Evolutionary conservation across 2,797 vertebrate species (phyloP), one percentile per base, ranked within the genome.

Genomic region (Zalophus californianus): DNA sequence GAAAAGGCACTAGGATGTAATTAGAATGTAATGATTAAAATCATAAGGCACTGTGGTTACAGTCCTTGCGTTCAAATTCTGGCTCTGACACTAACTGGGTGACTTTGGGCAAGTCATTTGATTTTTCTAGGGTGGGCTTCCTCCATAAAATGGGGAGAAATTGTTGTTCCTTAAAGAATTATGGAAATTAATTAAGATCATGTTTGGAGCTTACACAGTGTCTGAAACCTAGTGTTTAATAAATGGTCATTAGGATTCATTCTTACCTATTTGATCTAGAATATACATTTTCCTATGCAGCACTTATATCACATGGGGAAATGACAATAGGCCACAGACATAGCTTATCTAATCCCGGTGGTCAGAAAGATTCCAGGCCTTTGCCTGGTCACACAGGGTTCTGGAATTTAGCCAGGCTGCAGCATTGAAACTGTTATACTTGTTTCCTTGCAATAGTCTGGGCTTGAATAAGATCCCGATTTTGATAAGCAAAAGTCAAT

Each of bases 171-270:
- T 38, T 85, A 32, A 92, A 90, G 78, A 95, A 32, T 73, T 85
- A 60, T 50, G 52, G 96, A 66, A 97, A 89, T 91, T 70, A 94
- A 95, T 56, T 90, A 77, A 64, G 44, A 80, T 88, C 25, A 58
- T 70, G 58, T 77, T 78, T 72, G 27, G n/a, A 83, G 80, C 41
- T 83, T 89, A 94, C 18, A 94, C n/a, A 77, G 12, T 48, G 23
- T 70, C 86, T 89, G 35, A 52, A 38, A 77, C 27, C 62, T 73
- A 68, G 14, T 82, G 21, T 84, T 95, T 54, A 64, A 35, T 52
- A 91, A 96, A 84, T 32, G 41, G 12, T 38, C 73, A 62, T 80
- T 87, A 75, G 54, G 87, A 93, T 66, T 94, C 58, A 73, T 54
- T 94, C 35, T 70, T 70, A 88, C n/a, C 35, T 70, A 70, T 86